Evolutionary conservation across 2,888 invertebrate species (phyloP).

Genomic region (Dysmachus trigonus): DNA sequence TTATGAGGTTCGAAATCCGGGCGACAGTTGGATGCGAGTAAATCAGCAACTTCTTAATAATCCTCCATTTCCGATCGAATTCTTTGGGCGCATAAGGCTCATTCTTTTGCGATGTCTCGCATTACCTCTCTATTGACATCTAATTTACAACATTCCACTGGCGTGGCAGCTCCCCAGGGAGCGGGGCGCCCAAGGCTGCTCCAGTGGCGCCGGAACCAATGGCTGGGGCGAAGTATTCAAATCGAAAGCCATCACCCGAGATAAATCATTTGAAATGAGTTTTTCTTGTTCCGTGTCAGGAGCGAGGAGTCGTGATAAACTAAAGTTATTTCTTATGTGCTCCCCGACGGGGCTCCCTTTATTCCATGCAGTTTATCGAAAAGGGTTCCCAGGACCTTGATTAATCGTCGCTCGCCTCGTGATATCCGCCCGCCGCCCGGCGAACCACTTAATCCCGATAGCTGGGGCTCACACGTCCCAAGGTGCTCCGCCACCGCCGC

Average conservation of each 20-base stretch:
- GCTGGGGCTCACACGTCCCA: conserved; percentile 9
- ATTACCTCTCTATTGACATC: conserved; percentile 46
- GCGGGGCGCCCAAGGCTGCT: neutral
- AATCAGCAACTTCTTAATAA: conserved; percentile 25
- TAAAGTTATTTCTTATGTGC: conserved; percentile 48
- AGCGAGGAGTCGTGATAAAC: conserved; percentile 45
- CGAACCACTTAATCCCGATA: neutral
- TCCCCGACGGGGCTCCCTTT: conserved; percentile 34
- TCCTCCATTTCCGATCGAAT: neutral
- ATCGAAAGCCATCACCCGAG: conserved; percentile 49
- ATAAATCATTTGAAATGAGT: conserved; percentile 50
- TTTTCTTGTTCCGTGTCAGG: conserved; percentile 49
- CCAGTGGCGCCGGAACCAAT: conserved; percentile 30
- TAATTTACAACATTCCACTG: conserved; percentile 45
- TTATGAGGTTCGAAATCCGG: neutral
- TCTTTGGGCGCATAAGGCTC: neutral
- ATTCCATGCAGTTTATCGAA: conserved; percentile 40
- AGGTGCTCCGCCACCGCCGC: neutral
- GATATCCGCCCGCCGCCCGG: neutral
- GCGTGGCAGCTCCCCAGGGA: conserved; percentile 1
- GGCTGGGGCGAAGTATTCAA: conserved; percentile 45
- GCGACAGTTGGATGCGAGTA: neutral
- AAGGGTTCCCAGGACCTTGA: conserved; percentile 45
- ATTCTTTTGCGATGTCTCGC: conserved; percentile 19
- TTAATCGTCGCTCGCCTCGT: conserved; percentile 46